Evolutionary conservation across 2,113 vertebrate genomes (phyloP).

Genomic region (Blennius ocellaris): DNA sequence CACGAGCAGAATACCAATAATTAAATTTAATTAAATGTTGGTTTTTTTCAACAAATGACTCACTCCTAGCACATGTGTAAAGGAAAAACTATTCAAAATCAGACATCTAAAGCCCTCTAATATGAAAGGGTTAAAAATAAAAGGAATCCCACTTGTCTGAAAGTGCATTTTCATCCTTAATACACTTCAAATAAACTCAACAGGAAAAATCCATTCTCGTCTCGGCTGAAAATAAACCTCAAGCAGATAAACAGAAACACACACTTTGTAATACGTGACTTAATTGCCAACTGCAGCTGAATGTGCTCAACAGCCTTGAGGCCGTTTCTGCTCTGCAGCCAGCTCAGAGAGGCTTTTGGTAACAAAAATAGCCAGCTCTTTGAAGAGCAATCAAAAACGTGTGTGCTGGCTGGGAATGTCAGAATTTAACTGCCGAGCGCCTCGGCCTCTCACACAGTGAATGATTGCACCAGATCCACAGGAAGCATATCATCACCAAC

Average conservation of each 20-base stretch:
- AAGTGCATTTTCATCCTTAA: conserved; percentile 2
- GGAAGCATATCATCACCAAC: conserved; percentile 27
- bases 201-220: background rate
- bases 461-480: conserved; percentile 22
- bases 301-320: conserved; percentile 32
- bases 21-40: too few species aligned
- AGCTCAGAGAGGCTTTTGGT: conserved; percentile 41
- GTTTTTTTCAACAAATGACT: too few species aligned
- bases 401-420: conserved; percentile 53
- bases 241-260: conserved; percentile 25
- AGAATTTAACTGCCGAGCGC: conserved; percentile 6
- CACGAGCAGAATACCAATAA: too few species aligned
- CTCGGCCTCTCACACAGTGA: conserved; percentile 23
- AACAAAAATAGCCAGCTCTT: conserved; percentile 47
- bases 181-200: conserved; percentile 4
- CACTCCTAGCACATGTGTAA: too few species aligned
- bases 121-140: background rate
- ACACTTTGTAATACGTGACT: conserved; percentile 26
- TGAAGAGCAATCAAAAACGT: conserved; percentile 61
- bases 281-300: conserved; percentile 40
- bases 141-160: background rate
- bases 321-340: conserved; percentile 30
- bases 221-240: background rate
- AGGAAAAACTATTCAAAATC: background rate
- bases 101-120: background rate